phyloP scores from a whole-genome alignment of 1,140 invertebrate species.

The Dendrolimus kikuchii region DNA sequence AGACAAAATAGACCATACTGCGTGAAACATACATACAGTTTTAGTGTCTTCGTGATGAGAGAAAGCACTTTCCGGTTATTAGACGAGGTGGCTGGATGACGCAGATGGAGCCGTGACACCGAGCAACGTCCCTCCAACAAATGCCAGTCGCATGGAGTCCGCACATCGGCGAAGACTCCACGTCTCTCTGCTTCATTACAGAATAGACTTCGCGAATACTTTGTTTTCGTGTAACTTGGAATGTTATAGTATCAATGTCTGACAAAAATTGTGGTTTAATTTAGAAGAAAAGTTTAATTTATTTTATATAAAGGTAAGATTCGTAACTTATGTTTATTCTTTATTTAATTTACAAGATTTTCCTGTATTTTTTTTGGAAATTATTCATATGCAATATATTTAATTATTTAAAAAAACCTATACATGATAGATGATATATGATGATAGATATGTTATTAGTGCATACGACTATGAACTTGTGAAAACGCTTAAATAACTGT shows the following conservation, averaged over 20 bases:
- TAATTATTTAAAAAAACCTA: too few relatives aligned
- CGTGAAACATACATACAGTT: slow-evolving; percentile 32
- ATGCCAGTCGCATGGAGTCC: slow-evolving; percentile 44
- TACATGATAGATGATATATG: too few relatives aligned
- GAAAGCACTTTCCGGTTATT: slow-evolving; percentile 66
- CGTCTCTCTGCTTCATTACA: slow-evolving; percentile 6
- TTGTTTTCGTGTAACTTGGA: slow-evolving; percentile 12
- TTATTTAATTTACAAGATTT: neutral
- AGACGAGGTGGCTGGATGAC: slow-evolving; percentile 45
- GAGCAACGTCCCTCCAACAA: slow-evolving; percentile 26
- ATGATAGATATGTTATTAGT: too few relatives aligned
- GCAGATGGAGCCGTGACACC: slow-evolving; percentile 51
- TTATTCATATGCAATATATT: too few relatives aligned
- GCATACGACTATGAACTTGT: too few relatives aligned
- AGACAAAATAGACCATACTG: slow-evolving; percentile 36
- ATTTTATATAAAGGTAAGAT: slow-evolving; percentile 5
- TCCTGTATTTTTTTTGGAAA: too few relatives aligned
- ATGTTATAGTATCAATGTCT: too few relatives aligned
- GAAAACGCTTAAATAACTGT: too few relatives aligned
- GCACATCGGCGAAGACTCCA: slow-evolving; percentile 33
- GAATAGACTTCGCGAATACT: slow-evolving; percentile 18
- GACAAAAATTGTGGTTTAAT: too few relatives aligned
- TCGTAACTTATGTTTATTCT: neutral
- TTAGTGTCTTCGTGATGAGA: slow-evolving; percentile 33
- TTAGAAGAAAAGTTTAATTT: neutral